Base-by-base conservation (phyloP, 1,140 invertebrate species). In the Glossosoma conforme region DNA sequence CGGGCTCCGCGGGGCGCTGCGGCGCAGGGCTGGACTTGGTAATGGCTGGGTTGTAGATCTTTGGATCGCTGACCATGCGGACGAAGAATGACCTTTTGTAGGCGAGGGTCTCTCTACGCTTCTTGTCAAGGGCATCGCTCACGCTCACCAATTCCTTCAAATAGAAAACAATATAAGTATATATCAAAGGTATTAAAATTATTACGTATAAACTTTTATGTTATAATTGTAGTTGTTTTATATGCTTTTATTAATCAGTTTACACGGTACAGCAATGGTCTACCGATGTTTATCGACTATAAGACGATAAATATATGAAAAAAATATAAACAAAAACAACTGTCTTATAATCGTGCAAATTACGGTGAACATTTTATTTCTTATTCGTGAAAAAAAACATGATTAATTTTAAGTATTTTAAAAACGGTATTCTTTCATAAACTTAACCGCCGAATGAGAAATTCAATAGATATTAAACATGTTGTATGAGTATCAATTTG, bases 51-150 rank as follows among this genome's bases (percentile, higher is more conserved):
- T 94, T 93, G 75, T 94, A 95, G 51, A 96, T 90, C 65, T 97
- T 97, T 0, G 94, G 95, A 76, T 98, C 95, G 54, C 86, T 89
- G 21, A 92, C 93, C 94, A 98, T 97, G 13, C 93, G 85, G 38
- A 97, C 93, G 70, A 97, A 97, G 75, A 96, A 92, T 18, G 91
- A 94, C 20, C 94, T 77, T 68, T 93, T 93, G 70, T 93, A 87
- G 5, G 88, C 86, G 57, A 94, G 68, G 11, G 86, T 87, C 32
- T 87, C 83, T 50, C 69, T 66, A 48, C 66, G 53, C 30, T 65
- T 68, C 11, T 65, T 65, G 15, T 68, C 60, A 9, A 67, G 62
- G 42, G 67, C 69, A 43, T 64, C 67, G 60, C 72, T 74, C 46
- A 73, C 58, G 45, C 70, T 70, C 64, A 67, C 53, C 33, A 58